A percentile compares a stretch with the other conserved stretches of the same genome.
These are phyloP conservation scores for Cydia pomonella DNA, from an alignment of 1,140 invertebrate species.

Conservation along the genomic window DNA sequence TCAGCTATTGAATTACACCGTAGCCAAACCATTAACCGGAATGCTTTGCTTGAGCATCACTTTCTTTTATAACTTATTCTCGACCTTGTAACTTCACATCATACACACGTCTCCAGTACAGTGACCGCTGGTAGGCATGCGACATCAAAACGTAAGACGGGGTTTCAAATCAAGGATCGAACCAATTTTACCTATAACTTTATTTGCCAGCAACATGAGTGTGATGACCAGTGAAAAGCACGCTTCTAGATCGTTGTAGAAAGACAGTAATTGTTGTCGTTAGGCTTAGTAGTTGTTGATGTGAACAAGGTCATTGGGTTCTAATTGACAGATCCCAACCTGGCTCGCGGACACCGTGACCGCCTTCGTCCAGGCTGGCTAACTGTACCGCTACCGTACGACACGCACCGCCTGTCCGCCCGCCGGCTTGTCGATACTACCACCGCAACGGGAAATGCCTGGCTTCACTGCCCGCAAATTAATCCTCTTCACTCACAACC, in stretches of 20 bases:
- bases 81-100: slow-evolving; percentile 25
- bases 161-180: background rate
- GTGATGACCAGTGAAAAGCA: background rate
- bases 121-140: no score
- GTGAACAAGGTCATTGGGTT: slow-evolving; percentile 61
- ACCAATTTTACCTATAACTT: background rate
- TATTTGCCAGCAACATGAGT: background rate
- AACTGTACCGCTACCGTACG: slow-evolving; percentile 68
- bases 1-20: slow-evolving; percentile 55
- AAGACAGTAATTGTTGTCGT: slow-evolving; percentile 49
- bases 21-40: slow-evolving; percentile 37
- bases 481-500: slow-evolving; percentile 42
- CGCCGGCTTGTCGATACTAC: slow-evolving; percentile 42
- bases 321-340: slow-evolving; percentile 64
- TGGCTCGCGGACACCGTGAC: slow-evolving; percentile 53
- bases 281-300: slow-evolving; percentile 47
- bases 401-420: slow-evolving; percentile 50
- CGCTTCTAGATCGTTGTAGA: slow-evolving; percentile 39
- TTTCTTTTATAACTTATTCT: slow-evolving; percentile 36
- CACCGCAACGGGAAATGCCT: slow-evolving; percentile 63
- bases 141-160: no score
- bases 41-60: slow-evolving; percentile 36
- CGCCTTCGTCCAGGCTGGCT: slow-evolving; percentile 50
- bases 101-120: slow-evolving; percentile 10
- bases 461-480: slow-evolving; percentile 45